Conservation (phyloP, 2,888 invertebrate species). For the Syrphus vitripennis region DNA sequence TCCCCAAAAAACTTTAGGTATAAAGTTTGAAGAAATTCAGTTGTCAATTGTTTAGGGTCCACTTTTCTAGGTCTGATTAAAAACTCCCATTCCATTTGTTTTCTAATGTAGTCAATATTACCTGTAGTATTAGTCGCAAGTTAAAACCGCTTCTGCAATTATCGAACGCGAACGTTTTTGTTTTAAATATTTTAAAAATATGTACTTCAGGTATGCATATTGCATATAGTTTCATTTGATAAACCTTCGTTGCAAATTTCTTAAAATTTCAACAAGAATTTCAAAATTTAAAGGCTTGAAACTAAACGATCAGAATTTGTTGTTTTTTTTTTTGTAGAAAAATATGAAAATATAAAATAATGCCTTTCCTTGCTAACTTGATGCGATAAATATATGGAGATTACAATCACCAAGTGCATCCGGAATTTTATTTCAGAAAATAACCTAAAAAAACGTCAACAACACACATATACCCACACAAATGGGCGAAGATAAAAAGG, state of each 20-base stretch:
- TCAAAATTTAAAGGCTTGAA: neutral
- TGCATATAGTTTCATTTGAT: too few species aligned
- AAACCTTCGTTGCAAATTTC: neutral
- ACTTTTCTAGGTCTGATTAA: too few species aligned
- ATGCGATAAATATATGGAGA: neutral
- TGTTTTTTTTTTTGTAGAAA: neutral
- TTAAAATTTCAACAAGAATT: neutral
- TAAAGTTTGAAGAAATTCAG: too few species aligned
- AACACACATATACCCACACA: neutral
- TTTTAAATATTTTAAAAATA: too few species aligned
- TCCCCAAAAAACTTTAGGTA: too few species aligned
- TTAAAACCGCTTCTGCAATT: too few species aligned
- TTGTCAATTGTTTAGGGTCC: too few species aligned
- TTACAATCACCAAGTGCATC: conserved; percentile 15
- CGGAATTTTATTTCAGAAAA: neutral
- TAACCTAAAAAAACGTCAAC: conserved; percentile 5
- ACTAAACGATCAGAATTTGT: neutral
- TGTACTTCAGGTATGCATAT: too few species aligned
- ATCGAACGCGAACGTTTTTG: too few species aligned
- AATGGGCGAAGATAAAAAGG: neutral
- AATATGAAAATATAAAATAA: conserved; percentile 3
- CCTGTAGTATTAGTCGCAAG: too few species aligned
- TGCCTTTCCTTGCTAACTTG: neutral
- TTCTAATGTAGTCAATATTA: too few species aligned
- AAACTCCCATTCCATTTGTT: too few species aligned